Conservation (phyloP, 2,888 invertebrate species). For the Philhelius pedissequus region DNA sequence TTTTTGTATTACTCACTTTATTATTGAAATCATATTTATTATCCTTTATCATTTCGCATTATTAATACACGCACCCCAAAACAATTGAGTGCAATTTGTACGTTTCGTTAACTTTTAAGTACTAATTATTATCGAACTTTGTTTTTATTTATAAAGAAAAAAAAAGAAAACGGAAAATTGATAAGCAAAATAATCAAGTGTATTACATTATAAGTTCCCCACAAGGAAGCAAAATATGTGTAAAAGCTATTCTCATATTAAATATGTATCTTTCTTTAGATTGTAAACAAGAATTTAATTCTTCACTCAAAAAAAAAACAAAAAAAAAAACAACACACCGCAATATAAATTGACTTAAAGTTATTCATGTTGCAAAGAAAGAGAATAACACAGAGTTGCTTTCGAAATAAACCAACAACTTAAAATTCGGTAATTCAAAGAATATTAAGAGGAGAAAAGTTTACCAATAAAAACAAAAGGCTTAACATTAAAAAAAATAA, state of each 20-base stretch:
- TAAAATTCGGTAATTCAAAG: slow-evolving; percentile 50
- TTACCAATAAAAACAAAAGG: slow-evolving; percentile 66
- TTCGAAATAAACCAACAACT: slow-evolving; percentile 14
- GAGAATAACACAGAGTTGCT: slow-evolving; percentile 31
- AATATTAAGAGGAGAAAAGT: slow-evolving; percentile 56
- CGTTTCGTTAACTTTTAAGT: slow-evolving; percentile 65
- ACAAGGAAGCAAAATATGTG: slow-evolving; percentile 66
- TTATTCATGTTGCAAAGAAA: slow-evolving; percentile 17
- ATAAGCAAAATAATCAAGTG: slow-evolving; percentile 40
- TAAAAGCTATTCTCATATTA: slow-evolving; percentile 67
- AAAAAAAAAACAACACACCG: background rate
- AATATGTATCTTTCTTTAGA: slow-evolving; percentile 64
- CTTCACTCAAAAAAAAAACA: slow-evolving; percentile 38
- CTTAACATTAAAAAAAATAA: slow-evolving; percentile 38
- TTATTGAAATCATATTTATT: slow-evolving; percentile 36
- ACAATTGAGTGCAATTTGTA: slow-evolving; percentile 67
- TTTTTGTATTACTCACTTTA: slow-evolving; percentile 24
- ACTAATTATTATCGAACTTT: slow-evolving; percentile 61
- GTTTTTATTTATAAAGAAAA: slow-evolving; percentile 66
- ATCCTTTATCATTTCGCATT: slow-evolving; percentile 31
- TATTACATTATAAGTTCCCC: slow-evolving; percentile 65
- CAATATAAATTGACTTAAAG: slow-evolving; percentile 40
- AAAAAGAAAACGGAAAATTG: slow-evolving; percentile 43
- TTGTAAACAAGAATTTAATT: slow-evolving; percentile 60
- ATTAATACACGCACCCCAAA: slow-evolving; percentile 29